Base-by-base conservation (phyloP, 1,140 invertebrate species). In the Hydropsyche tenuis region DNA sequence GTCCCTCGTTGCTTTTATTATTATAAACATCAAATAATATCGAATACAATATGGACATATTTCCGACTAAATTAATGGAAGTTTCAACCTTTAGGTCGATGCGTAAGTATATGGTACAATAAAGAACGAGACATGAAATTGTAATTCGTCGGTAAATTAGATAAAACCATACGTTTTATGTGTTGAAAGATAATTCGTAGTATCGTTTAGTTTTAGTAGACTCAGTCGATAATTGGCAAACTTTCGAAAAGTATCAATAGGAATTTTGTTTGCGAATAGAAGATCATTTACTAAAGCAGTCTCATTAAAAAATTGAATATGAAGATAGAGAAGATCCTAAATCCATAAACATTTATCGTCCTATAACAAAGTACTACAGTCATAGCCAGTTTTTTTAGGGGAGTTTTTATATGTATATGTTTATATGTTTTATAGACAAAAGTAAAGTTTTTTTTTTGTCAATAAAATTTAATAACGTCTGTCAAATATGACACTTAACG, bases 281-380 rank as follows among this genome's bases (percentile, higher is more conserved):
- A 53, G 48, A 53, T 53, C 48, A 53, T 53, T 53, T 53, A 18
- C 20, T 53, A 53, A 53, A 53, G 16, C 48, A 53, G 48, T 53
- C 48, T 53, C 48, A 53, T 53, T 53, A 53, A 53, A 20, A 53
- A 53, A 53, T 53, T 16, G 16, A 53, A 53, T 53, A 53, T 37
- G 48, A 53, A 18, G 16, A 11, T n/a, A 66, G 20, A 64, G 20
- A 43, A 42, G 25, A 20, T 22, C 20, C 37, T 66, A 45, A 46
- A 64, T 43, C 37, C 62, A 43, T 43, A 66, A n/a, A 66, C 18
- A 43, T n/a, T 16, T 6, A 42, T 20, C n/a, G n/a, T n/a, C n/a
- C n/a, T n/a, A n/a, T n/a, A n/a, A n/a, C n/a, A n/a, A n/a, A n/a
- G n/a, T n/a, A n/a, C n/a, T n/a, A n/a, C n/a, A n/a, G n/a, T n/a